A percentile compares a stretch with the other conserved stretches of the same genome.
phyloP scores from a whole-genome alignment of 2,797 vertebrate genomes.

The Poecilia picta region DNA sequence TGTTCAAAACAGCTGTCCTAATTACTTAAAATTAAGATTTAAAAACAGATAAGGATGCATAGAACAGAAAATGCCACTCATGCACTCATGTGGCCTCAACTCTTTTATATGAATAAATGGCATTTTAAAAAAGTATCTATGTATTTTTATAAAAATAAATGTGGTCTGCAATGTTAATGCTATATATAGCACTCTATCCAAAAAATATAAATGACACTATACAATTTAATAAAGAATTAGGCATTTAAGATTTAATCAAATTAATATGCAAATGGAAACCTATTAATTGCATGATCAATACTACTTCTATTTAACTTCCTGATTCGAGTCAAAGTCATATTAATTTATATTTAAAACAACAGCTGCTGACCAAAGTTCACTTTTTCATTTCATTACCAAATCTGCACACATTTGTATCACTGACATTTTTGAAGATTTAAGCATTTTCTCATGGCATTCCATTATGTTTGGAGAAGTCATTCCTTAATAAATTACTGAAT shows the following conservation, averaged over 20 bases:
- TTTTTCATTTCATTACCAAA: neutral
- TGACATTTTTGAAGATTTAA: neutral
- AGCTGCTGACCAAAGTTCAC: neutral
- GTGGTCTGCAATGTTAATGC: neutral
- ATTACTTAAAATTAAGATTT: neutral
- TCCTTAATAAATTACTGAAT: neutral
- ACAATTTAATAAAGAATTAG: neutral
- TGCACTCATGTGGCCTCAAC: neutral
- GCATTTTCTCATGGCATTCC: neutral
- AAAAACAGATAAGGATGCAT: neutral
- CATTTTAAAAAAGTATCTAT: neutral
- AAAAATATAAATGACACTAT: neutral
- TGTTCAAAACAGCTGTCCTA: neutral
- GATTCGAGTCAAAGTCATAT: neutral
- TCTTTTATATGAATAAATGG: neutral
- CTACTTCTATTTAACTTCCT: conserved; percentile 1
- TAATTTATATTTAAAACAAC: neutral
- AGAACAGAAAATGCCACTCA: neutral
- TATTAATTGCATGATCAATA: neutral
- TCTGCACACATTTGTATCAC: neutral
- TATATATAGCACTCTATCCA: neutral
- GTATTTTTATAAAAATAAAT: conserved; percentile 4
- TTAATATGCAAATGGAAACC: neutral
- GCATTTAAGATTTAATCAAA: neutral
- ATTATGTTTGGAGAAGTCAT: neutral